Base-by-base conservation (phyloP, 2,888 invertebrate genomes). In the Sinopyrophorus schimmeli region DNA sequence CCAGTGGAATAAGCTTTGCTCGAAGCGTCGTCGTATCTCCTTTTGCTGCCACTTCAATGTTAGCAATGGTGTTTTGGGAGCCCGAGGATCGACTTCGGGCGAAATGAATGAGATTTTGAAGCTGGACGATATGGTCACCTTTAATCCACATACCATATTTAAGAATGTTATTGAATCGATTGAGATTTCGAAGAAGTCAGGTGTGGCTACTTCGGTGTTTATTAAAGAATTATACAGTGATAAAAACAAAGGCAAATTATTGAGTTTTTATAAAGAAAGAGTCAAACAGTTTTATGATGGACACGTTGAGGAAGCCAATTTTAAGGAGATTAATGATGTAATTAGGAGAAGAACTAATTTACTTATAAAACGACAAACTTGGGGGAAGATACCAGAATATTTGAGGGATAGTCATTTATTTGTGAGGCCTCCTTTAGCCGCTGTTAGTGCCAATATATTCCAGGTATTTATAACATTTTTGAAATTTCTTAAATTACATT, bases 51-150 rank as follows among this genome's bases (percentile, higher is more conserved):
- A 89, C 89, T 1, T 91, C 92, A 1, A 81, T 90, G 74, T 71
- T 92, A n/a, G 89, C 91, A 0, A 92, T 92, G 92, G 85, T 92
- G 49, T 92, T 92, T 78, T 92, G 61, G 92, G 92, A 0, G 91
- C 92, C 0, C 79, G 88, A 57, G 92, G 92, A 1, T 82, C 88
- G 2, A 92, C 92, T 0, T 92, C 92, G 0, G 90, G 89, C 0
- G 90, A 92, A 77, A 90, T 93, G 87, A 92, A 92, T 66, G 90
- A 91, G 64, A 82, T 92, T 6, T 74, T 92, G 0, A 83, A 84
- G 61, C 74, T 92, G 9, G 92, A 92, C 66, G 90, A 92, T 55
- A 89, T 92, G 82, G 86, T 90, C 0, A 89, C 90, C 0, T 92
- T 93, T 64, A 93, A 92, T 71, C 92, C 92, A 0, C 92, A 93